Evolutionary conservation across 2,113 vertebrate species (phyloP).

Genomic region (Rhea americana): DNA sequence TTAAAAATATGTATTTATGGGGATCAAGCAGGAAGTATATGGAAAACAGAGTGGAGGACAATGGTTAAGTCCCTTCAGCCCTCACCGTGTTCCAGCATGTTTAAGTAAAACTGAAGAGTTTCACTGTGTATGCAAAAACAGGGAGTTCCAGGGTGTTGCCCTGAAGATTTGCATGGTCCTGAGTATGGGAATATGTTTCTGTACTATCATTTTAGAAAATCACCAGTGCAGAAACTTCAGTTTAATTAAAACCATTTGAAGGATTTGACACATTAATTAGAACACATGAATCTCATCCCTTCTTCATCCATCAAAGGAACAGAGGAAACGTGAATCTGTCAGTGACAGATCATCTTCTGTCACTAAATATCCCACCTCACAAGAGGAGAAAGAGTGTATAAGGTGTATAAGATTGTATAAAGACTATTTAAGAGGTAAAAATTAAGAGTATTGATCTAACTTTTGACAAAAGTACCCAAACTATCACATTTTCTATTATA

Average conservation of each 20-base stretch:
- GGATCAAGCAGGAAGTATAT: neutral
- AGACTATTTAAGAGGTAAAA: too few species aligned
- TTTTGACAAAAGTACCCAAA: neutral
- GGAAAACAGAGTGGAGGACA: neutral
- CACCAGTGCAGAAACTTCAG: neutral
- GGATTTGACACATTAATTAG: neutral
- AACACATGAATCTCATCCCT: neutral
- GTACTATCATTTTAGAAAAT: neutral
- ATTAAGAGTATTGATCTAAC: neutral
- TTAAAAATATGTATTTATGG: neutral
- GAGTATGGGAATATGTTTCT: neutral
- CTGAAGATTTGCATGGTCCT: neutral
- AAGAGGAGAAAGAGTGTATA: neutral
- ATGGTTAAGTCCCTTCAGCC: neutral
- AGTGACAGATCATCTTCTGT: neutral
- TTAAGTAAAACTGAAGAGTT: neutral
- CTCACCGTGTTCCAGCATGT: neutral
- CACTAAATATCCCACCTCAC: neutral
- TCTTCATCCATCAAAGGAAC: neutral
- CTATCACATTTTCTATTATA: neutral
- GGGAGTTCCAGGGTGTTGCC: neutral
- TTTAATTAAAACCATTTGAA: neutral
- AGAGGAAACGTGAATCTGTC: neutral
- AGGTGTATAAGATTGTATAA: too few species aligned
- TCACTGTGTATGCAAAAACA: neutral